Evolutionary conservation across 2,888 invertebrate species (phyloP), one percentile per base, ranked within the genome.

Genomic region (Cantharis rufa): DNA sequence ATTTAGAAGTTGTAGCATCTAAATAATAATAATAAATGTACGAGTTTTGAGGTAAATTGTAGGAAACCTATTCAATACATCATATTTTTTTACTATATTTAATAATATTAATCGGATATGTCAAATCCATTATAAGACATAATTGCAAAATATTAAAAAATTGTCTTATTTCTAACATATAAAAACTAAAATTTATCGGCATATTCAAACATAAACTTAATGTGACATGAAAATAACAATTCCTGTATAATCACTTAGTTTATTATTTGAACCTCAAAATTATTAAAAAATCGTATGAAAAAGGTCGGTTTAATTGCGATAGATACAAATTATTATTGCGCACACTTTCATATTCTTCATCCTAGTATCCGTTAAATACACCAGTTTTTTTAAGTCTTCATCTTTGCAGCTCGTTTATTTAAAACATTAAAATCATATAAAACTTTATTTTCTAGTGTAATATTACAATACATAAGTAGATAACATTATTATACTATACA

Each of bases 271-370:
- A 32, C 28, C 15, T 32, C 16, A 21, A 48, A 32, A 66, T 21
- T 66, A 66, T 66, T 64, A 13, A 64, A 18, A 21, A 21, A 64
- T 18, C 3, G 21, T 13, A 18, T 21, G 21, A 18, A 64, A 64
- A 64, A 11, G 16, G 16, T 64, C 21, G 64, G 16, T 21, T 64
- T 16, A 16, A 18, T 16, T 64, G 21, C 21, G 16, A 16, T 18
- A 16, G 64, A 64, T 64, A 48, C 13, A 32, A 61, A 16, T 71
- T 28, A 62, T 77, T 79, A 79, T 79, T 79, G 79, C 79, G 69
- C 69, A 73, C 69, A n/a, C 72, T 73, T 73, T 69, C 69, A 63
- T 62, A 64, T 69, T 13, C 28, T 69, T 66, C n/a, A 24, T 66
- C 21, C n/a, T 69, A 15, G 73, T 62, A 73, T 73, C 73, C 73